phyloP scores from a whole-genome alignment of 2,113 vertebrate genomes.

The Archilochus colubris region DNA sequence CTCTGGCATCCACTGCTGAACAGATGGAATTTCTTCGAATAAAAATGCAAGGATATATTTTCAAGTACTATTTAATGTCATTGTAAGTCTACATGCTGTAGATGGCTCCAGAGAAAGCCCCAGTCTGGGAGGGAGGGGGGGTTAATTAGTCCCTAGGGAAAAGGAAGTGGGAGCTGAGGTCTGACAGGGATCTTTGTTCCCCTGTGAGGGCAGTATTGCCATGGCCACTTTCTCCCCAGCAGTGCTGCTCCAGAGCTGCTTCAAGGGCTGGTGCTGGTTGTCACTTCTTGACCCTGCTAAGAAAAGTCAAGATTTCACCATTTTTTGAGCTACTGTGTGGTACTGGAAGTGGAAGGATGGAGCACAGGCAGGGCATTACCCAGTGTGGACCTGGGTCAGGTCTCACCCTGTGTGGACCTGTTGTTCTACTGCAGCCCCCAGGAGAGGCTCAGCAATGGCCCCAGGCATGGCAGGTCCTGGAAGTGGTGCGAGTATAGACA shows the following conservation, averaged over 20 bases:
- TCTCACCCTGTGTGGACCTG: rapidly evolving
- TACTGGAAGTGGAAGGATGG: neutral
- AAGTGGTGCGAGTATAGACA: rapidly evolving
- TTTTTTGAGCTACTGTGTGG: rapidly evolving
- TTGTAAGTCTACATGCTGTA: neutral
- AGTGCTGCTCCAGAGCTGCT: neutral
- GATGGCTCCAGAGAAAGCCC: neutral
- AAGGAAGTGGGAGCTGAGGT: neutral
- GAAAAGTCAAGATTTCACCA: neutral
- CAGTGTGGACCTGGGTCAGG: too few relatives aligned
- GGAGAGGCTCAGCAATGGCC: neutral
- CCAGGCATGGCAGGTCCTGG: neutral
- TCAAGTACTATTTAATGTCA: neutral
- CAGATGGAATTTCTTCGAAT: neutral
- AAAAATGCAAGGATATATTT: neutral
- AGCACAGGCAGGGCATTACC: neutral
- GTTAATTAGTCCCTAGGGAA: neutral
- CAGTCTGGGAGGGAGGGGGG: neutral
- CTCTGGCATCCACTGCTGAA: neutral
- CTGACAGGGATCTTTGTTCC: neutral
- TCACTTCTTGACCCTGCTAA: rapidly evolving
- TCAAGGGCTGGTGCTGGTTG: rapidly evolving
- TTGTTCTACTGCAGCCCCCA: neutral
- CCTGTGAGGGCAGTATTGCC: rapidly evolving
- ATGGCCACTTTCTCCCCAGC: rapidly evolving